Percentiles rank a stretch among this genome's conserved stretches.
Evolutionary conservation across 2,797 vertebrate species (phyloP).

Genomic region (Aratinga solstitialis): DNA sequence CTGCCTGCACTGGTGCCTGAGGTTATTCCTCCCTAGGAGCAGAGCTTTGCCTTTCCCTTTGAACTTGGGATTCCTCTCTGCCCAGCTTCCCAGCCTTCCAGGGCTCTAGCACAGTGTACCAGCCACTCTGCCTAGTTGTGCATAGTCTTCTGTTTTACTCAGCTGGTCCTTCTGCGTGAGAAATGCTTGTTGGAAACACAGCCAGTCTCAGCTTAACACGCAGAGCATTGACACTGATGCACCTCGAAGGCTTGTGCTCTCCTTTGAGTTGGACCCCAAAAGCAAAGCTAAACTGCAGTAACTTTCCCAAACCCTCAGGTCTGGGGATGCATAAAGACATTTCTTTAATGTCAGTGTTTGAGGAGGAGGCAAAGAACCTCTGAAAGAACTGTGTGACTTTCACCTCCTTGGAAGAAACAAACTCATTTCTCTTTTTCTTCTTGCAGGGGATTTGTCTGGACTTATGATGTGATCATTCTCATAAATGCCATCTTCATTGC

Average conservation of each 20-base stretch:
- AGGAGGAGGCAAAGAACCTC: not conserved
- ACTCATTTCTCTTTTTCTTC: not conserved
- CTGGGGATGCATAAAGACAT: not conserved
- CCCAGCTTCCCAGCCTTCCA: not conserved
- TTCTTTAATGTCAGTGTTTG: not conserved
- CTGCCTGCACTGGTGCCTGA: not conserved
- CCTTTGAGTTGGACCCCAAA: not conserved
- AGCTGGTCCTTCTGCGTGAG: not conserved
- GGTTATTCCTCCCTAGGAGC: not conserved
- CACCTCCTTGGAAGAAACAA: not conserved
- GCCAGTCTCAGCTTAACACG: not conserved
- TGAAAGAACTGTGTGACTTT: not conserved
- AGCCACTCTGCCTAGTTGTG: not conserved
- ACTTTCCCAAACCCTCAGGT: not conserved
- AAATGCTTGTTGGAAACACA: not conserved
- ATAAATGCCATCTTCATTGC: conserved; percentile 92
- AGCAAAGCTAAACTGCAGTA: not conserved
- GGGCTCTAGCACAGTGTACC: not conserved
- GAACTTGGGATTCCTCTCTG: not conserved
- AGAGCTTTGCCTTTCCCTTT: not conserved
- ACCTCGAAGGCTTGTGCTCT: not conserved
- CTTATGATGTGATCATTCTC: conserved; percentile 88
- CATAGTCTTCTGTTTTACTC: not conserved
- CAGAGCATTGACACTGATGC: not conserved
- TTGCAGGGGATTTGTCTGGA: conserved; percentile 85